These are phyloP conservation scores for Leptopilina syphax DNA, from an alignment of 2,888 invertebrate species.

Conservation along the genomic window DNA sequence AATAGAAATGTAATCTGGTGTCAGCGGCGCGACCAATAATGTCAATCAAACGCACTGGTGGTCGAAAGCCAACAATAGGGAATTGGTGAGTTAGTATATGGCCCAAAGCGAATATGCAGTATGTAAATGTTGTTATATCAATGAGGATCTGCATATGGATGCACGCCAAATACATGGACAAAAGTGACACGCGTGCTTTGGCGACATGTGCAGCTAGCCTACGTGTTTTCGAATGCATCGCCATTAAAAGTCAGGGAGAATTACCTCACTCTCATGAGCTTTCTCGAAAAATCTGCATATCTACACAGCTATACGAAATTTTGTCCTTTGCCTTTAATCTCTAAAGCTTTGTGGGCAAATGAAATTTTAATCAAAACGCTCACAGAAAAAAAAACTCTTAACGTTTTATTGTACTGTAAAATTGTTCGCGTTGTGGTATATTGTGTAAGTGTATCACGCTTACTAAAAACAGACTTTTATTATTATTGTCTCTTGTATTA, in stretches of 20 bases:
- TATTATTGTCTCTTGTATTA: too few species aligned
- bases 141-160: slow-evolving; percentile 77
- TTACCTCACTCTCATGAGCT: slow-evolving; percentile 2
- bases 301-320: neutral
- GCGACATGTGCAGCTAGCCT: slow-evolving; percentile 71
- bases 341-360: neutral
- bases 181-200: slow-evolving; percentile 70
- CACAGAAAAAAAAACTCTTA: too few species aligned
- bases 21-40: slow-evolving; percentile 77
- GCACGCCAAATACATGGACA: slow-evolving; percentile 68
- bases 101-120: slow-evolving; percentile 76
- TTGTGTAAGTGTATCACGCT: too few species aligned
- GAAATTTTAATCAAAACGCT: neutral
- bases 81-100: slow-evolving; percentile 73
- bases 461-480: too few species aligned
- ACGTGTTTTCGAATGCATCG: slow-evolving; percentile 53
- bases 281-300: slow-evolving; percentile 19
- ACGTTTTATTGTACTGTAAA: too few species aligned
- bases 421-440: too few species aligned
- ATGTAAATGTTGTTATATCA: slow-evolving; percentile 77
- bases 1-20: slow-evolving; percentile 77
- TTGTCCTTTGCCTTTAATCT: neutral
- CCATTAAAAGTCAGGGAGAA: slow-evolving; percentile 44
- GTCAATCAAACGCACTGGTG: slow-evolving; percentile 76
- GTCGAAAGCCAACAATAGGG: slow-evolving; percentile 75